A percentile compares a stretch with the other conserved stretches of the same genome.
Evolutionary conservation across 1,140 invertebrate species (phyloP).

Genomic region (Condylostylus longicornis): DNA sequence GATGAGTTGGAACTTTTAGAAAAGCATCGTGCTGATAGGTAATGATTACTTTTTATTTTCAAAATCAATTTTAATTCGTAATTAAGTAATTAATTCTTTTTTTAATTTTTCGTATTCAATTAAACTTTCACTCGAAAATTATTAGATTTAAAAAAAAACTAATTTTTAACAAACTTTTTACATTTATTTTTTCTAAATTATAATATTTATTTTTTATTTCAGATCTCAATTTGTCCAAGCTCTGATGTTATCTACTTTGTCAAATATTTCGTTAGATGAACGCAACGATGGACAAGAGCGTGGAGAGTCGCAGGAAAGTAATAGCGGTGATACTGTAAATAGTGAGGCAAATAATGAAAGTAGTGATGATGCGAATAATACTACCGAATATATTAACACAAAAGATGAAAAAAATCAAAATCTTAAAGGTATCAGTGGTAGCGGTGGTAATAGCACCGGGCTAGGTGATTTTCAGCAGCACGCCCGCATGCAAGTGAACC

Average conservation of each 20-base stretch:
- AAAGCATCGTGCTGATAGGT: constrained; percentile 27
- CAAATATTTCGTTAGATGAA: constrained; percentile 16
- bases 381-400: constrained; percentile 13
- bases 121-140: not conserved
- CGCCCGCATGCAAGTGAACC: constrained; percentile 16
- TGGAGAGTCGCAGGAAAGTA: constrained; percentile 9
- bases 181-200: not conserved
- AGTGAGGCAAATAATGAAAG: constrained; percentile 13
- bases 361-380: constrained; percentile 9
- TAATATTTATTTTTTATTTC: not conserved
- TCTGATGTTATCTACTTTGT: constrained; percentile 23
- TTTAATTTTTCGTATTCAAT: constrained; percentile 1
- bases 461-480: constrained; percentile 14
- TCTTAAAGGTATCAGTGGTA: constrained; percentile 14
- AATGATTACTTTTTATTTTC: constrained; percentile 3
- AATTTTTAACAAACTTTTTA: not conserved
- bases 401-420: constrained; percentile 24
- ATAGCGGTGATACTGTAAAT: constrained; percentile 33
- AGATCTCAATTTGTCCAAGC: constrained; percentile 30
- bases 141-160: not conserved
- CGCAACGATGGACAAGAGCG: constrained; percentile 4
- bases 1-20: constrained; percentile 26
- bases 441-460: constrained; percentile 8
- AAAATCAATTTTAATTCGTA: constrained; percentile 1
- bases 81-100: constrained; percentile 3